phyloP scores from a whole-genome alignment of 2,113 vertebrate genomes.

The Axis porcinus region DNA sequence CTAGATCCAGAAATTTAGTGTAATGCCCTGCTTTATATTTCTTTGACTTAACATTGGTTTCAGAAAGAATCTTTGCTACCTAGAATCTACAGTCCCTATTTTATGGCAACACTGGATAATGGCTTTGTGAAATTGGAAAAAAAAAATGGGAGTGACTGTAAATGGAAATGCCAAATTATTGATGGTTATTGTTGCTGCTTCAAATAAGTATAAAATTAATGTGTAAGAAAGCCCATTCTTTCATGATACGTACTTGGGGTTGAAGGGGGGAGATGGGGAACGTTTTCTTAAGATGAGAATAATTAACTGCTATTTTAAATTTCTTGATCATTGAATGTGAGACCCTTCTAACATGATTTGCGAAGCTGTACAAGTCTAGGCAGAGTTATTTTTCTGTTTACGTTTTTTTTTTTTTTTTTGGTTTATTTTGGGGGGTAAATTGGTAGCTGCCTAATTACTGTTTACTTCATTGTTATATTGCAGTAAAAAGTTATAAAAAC shows the following conservation, averaged over 20 bases:
- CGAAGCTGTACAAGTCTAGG: conserved; percentile 73
- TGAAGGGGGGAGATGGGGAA: conserved; percentile 39
- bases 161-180: conserved; percentile 81
- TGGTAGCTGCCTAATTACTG: conserved; percentile 80
- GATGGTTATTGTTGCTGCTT: conserved; percentile 80
- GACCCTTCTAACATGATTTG: conserved; percentile 72
- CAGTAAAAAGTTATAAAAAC: conserved; percentile 86
- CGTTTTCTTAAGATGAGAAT: conserved; percentile 75
- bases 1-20: conserved; percentile 81
- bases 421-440: conserved; percentile 62
- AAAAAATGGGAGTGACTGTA: conserved; percentile 78
- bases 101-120: conserved; percentile 87
- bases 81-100: conserved; percentile 78
- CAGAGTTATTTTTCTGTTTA: conserved; percentile 77
- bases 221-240: conserved; percentile 74
- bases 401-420: conserved; percentile 47
- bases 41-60: conserved; percentile 78
- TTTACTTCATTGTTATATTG: conserved; percentile 82
- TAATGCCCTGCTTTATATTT: conserved; percentile 80
- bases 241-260: conserved; percentile 73
- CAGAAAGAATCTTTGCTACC: conserved; percentile 82
- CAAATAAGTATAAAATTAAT: conserved; percentile 74
- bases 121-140: conserved; percentile 78
- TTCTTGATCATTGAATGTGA: conserved; percentile 77
- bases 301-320: conserved; percentile 78